These are phyloP conservation scores for Capromys pilorides DNA, from an alignment of 2,797 vertebrate species.

Conservation along the genomic window DNA sequence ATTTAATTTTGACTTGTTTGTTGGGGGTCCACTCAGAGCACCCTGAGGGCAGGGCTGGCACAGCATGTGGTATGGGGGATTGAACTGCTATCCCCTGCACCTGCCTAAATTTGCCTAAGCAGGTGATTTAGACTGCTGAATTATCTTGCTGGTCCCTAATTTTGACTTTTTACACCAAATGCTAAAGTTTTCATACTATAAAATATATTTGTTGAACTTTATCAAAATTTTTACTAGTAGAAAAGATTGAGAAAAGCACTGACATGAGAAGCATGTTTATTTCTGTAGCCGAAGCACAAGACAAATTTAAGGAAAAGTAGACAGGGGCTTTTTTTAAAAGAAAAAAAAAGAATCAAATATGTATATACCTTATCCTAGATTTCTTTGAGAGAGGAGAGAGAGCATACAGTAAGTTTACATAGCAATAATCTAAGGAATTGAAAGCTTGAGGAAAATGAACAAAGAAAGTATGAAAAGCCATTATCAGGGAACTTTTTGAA, in stretches of 20 bases:
- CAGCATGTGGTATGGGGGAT: too few species aligned
- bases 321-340: background rate
- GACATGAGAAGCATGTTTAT: background rate
- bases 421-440: conserved; percentile 10
- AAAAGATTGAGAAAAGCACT: background rate
- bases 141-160: background rate
- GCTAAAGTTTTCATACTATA: background rate
- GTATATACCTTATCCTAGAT: background rate
- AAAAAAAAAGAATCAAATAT: background rate
- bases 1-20: conserved; percentile 24
- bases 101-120: too few species aligned
- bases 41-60: too few species aligned
- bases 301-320: background rate
- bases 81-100: too few species aligned
- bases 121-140: too few species aligned
- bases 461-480: background rate
- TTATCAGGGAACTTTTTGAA: background rate
- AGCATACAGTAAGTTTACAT: background rate
- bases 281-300: background rate
- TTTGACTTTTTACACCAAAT: conserved; percentile 41
- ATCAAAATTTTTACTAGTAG: conserved; percentile 29
- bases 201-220: background rate
- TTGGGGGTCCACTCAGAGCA: too few species aligned
- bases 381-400: background rate
- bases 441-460: background rate